A percentile compares a stretch with the other conserved stretches of the same genome.
Conservation (phyloP, 2,113 vertebrate species). For the Delphinus delphis region DNA sequence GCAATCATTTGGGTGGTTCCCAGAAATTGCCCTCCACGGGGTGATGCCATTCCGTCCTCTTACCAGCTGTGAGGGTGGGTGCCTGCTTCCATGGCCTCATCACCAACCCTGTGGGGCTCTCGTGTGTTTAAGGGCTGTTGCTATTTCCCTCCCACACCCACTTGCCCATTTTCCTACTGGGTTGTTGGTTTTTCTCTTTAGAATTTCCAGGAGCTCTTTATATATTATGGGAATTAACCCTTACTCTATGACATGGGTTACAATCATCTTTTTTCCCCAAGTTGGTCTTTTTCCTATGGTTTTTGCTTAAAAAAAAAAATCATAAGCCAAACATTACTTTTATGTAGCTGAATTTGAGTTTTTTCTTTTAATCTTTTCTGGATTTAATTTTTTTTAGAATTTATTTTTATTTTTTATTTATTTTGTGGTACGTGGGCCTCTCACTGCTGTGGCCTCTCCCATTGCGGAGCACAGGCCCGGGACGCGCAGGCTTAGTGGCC, state of each 20-base stretch:
- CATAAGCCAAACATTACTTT: background rate
- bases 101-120: background rate
- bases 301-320: background rate
- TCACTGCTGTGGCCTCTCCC: too few relatives aligned
- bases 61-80: background rate
- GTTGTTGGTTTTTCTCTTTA: background rate
- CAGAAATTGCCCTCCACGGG: background rate
- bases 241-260: background rate
- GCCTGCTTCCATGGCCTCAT: background rate
- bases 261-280: background rate
- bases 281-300: background rate
- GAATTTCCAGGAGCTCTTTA: background rate
- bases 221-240: background rate
- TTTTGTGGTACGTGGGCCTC: too few relatives aligned
- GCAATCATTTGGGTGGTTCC: background rate
- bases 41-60: too few relatives aligned
- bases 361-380: background rate
- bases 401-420: background rate
- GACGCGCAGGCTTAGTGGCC: too few relatives aligned
- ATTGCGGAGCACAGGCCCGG: too few relatives aligned
- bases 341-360: background rate
- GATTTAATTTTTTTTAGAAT: background rate
- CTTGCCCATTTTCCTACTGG: background rate
- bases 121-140: too few relatives aligned
- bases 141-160: background rate